A percentile compares a stretch with the other conserved stretches of the same genome.
Conservation (phyloP, 2,113 vertebrate genomes). For the Neoarius graeffei region DNA sequence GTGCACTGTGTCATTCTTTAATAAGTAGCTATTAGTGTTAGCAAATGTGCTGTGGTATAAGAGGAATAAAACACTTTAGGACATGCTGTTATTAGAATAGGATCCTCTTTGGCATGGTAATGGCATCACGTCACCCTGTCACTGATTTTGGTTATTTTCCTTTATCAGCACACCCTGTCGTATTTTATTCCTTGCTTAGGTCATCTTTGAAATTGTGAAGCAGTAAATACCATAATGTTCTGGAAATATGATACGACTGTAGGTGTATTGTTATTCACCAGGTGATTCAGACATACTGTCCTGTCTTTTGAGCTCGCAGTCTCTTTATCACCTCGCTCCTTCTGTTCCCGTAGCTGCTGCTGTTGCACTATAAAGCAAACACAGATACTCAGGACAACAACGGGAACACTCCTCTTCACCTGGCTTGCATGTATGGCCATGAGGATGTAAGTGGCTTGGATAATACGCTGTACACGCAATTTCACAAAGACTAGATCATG, state of each 20-base stretch:
- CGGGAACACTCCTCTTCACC: conserved; percentile 89
- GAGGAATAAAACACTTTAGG: not conserved
- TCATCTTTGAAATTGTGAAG: not conserved
- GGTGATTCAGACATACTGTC: not conserved
- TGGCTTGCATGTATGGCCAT: conserved; percentile 92
- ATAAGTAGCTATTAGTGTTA: not conserved
- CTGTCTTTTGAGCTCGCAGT: not conserved
- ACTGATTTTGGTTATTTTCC: not conserved
- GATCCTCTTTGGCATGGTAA: not conserved
- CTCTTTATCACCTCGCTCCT: too few species aligned
- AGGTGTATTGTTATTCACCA: not conserved
- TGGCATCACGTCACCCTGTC: not conserved
- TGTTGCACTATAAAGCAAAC: conserved; percentile 90
- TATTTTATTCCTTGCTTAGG: not conserved
- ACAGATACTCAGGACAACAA: conserved; percentile 88
- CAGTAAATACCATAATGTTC: not conserved
- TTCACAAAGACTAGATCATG: not conserved
- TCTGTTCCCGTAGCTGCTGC: conserved; percentile 78
- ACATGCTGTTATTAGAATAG: not conserved
- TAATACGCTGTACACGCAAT: not conserved
- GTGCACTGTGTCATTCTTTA: not conserved
- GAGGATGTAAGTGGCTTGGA: conserved; percentile 82
- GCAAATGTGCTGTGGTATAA: not conserved
- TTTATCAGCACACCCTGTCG: not conserved
- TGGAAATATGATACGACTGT: not conserved